Evolutionary conservation across 1,140 invertebrate genomes (phyloP), one percentile per base, ranked within the genome.

Genomic region (Choristoneura fumiferana): DNA sequence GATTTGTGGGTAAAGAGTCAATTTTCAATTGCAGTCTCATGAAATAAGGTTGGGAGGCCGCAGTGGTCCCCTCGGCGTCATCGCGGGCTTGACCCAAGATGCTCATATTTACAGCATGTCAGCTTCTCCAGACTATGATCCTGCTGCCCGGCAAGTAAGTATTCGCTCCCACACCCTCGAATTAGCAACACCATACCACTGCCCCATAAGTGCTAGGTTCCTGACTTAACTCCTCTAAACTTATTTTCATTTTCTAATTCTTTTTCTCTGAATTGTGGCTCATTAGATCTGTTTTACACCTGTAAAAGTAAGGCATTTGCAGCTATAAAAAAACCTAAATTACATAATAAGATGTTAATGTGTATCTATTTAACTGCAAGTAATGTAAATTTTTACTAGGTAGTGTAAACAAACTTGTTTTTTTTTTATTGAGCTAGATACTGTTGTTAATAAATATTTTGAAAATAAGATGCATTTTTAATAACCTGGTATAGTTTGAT

Each of bases 51-150:
- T 71, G 82, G n/a, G 82, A 77, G 84, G 75, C 79, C 71, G 69
- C 71, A 77, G 79, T 55, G 81, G 72, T 71, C 77, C 85, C 77
- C 82, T 72, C 72, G 71, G 69, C 78, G 68, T 81, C 84, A 81
- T 84, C 84, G 83, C 72, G 84, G 85, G 85, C 73, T 81, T 76
- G 75, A 80, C 86, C 86, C 87, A 90, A 90, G 84, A 90, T 90
- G 87, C 71, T 74, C 78, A 76, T 88, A 80, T 85, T 82, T 77
- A 81, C 85, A 86, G 84, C 74, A 90, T 90, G 89, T 90, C 87
- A 77, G 75, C 85, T 76, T 74, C 84, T 82, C 83, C 84, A 87
- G 87, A 89, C 76, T 85, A 81, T 75, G 85, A 90, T 82, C 66
- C 85, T 73, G 72, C 78, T 85, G 81, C 86, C 87, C 85, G 78